Conservation (phyloP, 2,797 vertebrate species). For the Leucoraja ocellata region DNA sequence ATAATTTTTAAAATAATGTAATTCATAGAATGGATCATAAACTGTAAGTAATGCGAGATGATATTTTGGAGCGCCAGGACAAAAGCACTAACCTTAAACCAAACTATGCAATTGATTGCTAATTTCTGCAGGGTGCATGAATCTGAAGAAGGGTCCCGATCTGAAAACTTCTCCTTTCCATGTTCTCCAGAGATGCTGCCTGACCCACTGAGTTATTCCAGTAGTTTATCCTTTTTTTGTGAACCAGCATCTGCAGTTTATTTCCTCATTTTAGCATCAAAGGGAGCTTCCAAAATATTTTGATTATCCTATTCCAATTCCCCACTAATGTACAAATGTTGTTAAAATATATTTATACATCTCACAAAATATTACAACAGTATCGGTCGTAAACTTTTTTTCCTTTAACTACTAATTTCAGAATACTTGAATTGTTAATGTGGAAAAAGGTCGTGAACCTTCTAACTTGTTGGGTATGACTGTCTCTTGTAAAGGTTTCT, state of each 20-base stretch:
- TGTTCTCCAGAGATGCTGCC: no score
- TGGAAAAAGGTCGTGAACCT: not conserved
- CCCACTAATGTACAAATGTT: not conserved
- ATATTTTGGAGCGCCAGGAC: not conserved
- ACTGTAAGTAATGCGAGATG: not conserved
- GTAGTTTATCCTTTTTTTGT: no score
- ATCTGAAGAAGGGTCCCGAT: no score
- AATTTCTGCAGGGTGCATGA: not conserved
- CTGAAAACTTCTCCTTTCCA: no score
- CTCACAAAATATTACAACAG: not conserved
- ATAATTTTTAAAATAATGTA: not conserved
- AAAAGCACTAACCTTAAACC: not conserved
- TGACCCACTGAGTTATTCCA: no score
- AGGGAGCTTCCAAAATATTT: not conserved
- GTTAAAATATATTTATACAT: not conserved
- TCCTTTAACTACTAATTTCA: not conserved
- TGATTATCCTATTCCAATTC: not conserved
- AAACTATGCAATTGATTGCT: not conserved
- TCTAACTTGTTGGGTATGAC: not conserved
- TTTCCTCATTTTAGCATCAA: not conserved
- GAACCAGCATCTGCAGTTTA: no score
- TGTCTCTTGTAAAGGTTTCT: not conserved
- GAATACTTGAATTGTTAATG: not conserved
- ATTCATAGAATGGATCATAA: not conserved
- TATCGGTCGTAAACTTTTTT: not conserved